Conservation (phyloP, 2,113 vertebrate species). For the Heterochromis multidens region DNA sequence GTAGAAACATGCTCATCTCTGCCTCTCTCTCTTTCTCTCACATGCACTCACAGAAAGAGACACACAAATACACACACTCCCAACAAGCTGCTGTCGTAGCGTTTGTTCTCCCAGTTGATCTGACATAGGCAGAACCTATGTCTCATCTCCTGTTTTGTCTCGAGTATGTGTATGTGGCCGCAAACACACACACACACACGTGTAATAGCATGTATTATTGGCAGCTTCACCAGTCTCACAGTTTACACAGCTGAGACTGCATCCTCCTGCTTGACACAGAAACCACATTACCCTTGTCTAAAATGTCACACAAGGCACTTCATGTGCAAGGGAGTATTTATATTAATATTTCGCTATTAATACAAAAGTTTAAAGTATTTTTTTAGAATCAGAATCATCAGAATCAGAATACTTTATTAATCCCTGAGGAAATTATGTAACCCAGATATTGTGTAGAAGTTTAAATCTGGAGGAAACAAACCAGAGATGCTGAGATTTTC, state of each 20-base stretch:
- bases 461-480: neutral
- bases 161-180: conserved; percentile 16
- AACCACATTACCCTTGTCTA: neutral
- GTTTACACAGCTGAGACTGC: conserved; percentile 10
- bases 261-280: conserved; percentile 2
- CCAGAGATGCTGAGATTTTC: neutral
- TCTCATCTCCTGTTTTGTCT: conserved; percentile 58
- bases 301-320: neutral
- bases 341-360: neutral
- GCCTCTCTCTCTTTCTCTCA: neutral
- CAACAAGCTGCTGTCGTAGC: conserved; percentile 61
- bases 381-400: no score
- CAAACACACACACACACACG: conserved; percentile 33
- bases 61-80: neutral
- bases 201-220: conserved; percentile 41
- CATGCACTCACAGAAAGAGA: neutral
- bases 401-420: no score
- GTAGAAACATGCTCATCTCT: neutral
- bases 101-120: conserved; percentile 63
- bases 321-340: neutral
- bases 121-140: conserved; percentile 64
- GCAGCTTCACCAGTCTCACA: conserved; percentile 24
- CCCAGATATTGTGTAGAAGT: neutral
- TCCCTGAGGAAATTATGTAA: no score
- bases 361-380: neutral